Conservation (phyloP, 2,888 invertebrate species). For the Tenthredo distinguenda region DNA sequence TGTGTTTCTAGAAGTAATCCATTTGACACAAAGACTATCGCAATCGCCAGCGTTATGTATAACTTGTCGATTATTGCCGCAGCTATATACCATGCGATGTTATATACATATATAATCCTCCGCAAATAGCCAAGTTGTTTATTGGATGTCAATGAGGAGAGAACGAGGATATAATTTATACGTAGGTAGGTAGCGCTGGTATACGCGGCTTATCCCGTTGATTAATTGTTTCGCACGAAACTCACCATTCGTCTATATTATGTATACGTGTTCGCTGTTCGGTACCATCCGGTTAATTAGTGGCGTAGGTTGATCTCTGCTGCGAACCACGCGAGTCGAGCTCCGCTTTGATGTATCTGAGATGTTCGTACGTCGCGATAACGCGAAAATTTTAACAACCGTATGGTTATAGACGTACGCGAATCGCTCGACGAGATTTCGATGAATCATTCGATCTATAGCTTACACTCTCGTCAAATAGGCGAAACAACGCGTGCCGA, state of each 20-base stretch:
- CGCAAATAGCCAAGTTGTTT: conserved; percentile 42
- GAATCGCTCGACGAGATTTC: background rate
- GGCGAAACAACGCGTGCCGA: too few relatives aligned
- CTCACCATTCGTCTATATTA: conserved; percentile 10
- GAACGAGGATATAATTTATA: conserved; percentile 44
- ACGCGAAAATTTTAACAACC: background rate
- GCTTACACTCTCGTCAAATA: too few relatives aligned
- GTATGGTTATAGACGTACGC: background rate
- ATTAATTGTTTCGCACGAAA: conserved; percentile 30
- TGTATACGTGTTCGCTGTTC: background rate
- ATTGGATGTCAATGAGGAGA: conserved; percentile 21
- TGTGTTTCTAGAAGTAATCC: background rate
- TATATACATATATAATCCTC: conserved; percentile 4
- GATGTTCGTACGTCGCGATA: background rate
- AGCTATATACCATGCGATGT: background rate
- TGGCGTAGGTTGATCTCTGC: background rate
- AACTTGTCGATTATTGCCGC: background rate
- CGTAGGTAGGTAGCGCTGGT: background rate
- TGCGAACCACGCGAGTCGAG: too few relatives aligned
- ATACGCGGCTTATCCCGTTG: conserved; percentile 1
- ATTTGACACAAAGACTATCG: background rate
- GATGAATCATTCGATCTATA: background rate
- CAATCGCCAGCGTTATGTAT: background rate
- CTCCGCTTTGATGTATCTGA: background rate
- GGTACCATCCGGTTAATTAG: conserved; percentile 3